These are phyloP conservation scores for Aelia acuminata DNA, from an alignment of 2,888 invertebrate genomes.

Conservation along the genomic window DNA sequence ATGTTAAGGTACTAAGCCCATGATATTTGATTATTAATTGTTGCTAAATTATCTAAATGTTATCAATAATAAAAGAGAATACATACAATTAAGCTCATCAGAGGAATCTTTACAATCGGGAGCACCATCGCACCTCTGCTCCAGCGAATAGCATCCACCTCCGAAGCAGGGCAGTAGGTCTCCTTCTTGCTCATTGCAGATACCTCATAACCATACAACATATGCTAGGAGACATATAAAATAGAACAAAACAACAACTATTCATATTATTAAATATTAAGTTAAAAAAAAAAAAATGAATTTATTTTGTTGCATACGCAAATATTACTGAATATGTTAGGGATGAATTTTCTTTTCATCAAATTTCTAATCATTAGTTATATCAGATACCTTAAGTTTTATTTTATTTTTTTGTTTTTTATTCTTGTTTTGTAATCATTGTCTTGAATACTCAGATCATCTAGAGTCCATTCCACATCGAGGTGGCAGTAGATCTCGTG, in stretches of 20 bases:
- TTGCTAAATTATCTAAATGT: too few species aligned
- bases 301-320: neutral
- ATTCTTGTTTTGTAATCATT: too few species aligned
- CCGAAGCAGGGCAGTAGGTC: conserved; percentile 60
- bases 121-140: conserved; percentile 70
- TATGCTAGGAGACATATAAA: conserved; percentile 54
- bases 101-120: conserved; percentile 70
- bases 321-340: too few species aligned
- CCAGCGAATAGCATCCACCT: conserved; percentile 63
- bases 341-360: too few species aligned
- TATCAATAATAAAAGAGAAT: neutral
- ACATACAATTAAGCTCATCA: conserved; percentile 70
- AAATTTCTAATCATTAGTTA: too few species aligned
- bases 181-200: conserved; percentile 44
- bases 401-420: too few species aligned
- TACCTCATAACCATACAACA: conserved; percentile 58
- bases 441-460: too few species aligned
- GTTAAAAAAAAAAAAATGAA: conserved; percentile 7
- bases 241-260: conserved; percentile 40
- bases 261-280: conserved; percentile 12
- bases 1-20: too few species aligned
- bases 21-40: too few species aligned
- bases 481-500: too few species aligned
- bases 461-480: too few species aligned
- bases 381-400: too few species aligned